Evolutionary conservation across 2,888 invertebrate species (phyloP), one percentile per base, ranked within the genome.

Genomic region (Volucella bombylans): DNA sequence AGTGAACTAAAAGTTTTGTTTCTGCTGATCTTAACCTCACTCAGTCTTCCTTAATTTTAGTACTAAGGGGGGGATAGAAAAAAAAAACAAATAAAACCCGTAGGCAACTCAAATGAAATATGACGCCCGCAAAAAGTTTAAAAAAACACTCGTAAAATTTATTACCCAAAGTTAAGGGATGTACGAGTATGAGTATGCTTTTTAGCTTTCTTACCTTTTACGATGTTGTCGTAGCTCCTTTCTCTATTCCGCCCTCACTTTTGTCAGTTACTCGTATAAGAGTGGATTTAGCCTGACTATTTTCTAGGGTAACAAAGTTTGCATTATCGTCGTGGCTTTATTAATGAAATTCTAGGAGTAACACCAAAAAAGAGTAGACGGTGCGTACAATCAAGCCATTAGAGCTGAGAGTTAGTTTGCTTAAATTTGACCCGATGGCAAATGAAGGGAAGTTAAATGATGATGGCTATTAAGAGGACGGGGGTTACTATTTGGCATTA

Each of bases 331-430:
- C 38, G 62, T 78, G 64, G 41, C 65, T 74, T 83, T 83, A 83
- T 83, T 74, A 83, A 83, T 83, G 82, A 83, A 83, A 79, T 83
- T 79, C 57, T 68, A 69, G 47, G 69, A 79, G 69, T 79, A 79
- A 82, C 64, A 74, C 59, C 50, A 9, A 65, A 69, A 64, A 64
- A 74, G 68, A 64, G 52, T 43, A 49, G 71, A 59, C 18, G 73
- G 50, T 39, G 73, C 8, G 39, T 50, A 67, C 72, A 72, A 82
- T 68, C 72, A 72, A 78, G 82, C 77, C 67, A 78, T 82, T 82
- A 78, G 62, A 68, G 55, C 62, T 18, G 12, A 76, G 50, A 69
- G 52, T 23, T 15, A 57, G 74, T 45, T 62, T 31, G 39, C 49
- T 65, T 67, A 62, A 47, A 64, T 64, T 62, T 73, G 61, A 80